Base-by-base conservation (phyloP, 2,113 vertebrate species). In the Phylloscopus trochiloides region DNA sequence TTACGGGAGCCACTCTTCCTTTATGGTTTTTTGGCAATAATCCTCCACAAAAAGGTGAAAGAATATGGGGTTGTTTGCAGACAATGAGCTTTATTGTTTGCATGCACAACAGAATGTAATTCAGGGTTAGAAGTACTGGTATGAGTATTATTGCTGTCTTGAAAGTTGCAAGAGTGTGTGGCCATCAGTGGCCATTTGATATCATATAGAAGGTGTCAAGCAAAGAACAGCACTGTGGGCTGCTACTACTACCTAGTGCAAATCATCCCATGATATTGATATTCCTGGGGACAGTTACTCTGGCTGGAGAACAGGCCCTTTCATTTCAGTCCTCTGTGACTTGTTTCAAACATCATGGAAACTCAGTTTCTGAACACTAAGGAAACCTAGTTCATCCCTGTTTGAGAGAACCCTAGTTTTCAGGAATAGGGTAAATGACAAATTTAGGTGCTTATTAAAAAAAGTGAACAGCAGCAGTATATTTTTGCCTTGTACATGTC, bases 401-500 rank as follows among this genome's bases (percentile, higher is more conserved):
- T 63, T 67, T 72, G 31, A 67, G 61, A 74, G 22, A 94, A 45
- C 4, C 5, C 22, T 61, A 12, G 6, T 78, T 89, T 79, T 75
- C 84, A 85, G 36, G 70, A 65, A 1, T 5, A 54, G 18, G 12
- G 42, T 45, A 62, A 68, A 14, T 62, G 47, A 42, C 32, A 75
- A 86, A 82, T 45, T 36, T 36, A 57, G 25, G 8, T 67, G 12
- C 29, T 76, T 92, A 34, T 52, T 51, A 21, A 48, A 74, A 57
- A 31, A 66, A 15, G 21, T 40, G 24, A 76, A 38, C 7, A 59
- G 67, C 70, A 70, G 12, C 12, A 38, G 51, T 55, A 14, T 0
- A 1, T 65, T 81, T 67, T 84, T 36, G 17, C 26, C 20, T 78
- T 0, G 0, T 68, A 16, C 4, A 2, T 70, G 17, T 12, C 19